These are phyloP conservation scores for Hippolais icterina DNA, from an alignment of 2,113 vertebrate species.

Conservation along the genomic window DNA sequence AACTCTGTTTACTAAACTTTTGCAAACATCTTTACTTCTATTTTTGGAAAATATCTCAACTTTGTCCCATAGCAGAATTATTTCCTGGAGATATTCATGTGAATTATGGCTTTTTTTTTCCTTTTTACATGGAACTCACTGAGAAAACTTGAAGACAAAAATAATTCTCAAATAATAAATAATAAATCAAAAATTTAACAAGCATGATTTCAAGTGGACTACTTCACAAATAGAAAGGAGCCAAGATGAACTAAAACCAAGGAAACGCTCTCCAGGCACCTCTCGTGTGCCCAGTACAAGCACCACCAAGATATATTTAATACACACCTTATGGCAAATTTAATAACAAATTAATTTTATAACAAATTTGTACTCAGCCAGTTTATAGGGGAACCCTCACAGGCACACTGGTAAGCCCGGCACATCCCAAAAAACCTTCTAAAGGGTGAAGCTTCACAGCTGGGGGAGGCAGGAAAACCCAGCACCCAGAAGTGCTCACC, in stretches of 20 bases:
- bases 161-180: too few relatives aligned
- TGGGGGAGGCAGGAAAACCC: not conserved
- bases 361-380: not conserved
- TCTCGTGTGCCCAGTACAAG: not conserved
- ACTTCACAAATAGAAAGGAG: not conserved
- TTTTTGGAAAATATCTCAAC: not conserved
- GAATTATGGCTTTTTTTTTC: not conserved
- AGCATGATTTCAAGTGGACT: not conserved
- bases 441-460: not conserved
- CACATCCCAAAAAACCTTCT: not conserved
- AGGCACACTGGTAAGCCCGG: accelerated
- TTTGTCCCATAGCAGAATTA: not conserved
- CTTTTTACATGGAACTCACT: not conserved
- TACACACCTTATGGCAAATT: not conserved
- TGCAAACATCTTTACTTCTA: not conserved
- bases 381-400: not conserved
- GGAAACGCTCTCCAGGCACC: not conserved
- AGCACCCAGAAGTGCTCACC: not conserved
- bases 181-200: not conserved
- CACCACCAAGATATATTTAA: not conserved
- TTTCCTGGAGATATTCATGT: accelerated
- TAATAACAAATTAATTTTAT: not conserved
- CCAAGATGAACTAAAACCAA: not conserved
- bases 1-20: not conserved
- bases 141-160: not conserved